Base-by-base conservation (phyloP, 2,888 invertebrate genomes). In the Barypeithes pellucidus region DNA sequence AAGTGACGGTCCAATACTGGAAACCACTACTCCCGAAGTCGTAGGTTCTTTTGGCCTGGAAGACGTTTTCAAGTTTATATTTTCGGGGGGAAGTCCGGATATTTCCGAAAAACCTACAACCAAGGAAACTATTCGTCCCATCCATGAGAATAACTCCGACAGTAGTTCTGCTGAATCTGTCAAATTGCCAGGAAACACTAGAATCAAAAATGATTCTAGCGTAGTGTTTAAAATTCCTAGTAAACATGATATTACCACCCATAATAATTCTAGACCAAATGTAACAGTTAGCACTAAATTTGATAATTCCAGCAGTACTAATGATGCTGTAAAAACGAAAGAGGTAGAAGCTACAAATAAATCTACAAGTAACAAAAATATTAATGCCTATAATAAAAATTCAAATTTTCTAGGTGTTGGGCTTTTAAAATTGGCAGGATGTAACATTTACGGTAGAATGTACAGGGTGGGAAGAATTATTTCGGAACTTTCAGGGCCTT, bases 361-460 rank as follows among this genome's bases (percentile, higher is more conserved):
- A 57, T 1, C 54, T 33, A 22, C n/a, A n/a, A 29, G 12, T 14
- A 14, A 52, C 3, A 24, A 52, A 29, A 52, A 22, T 29, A 14
- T 8, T 8, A 14, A 52, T 8, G 16, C 33, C 2, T 24, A 47
- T 50, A 54, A 43, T n/a, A 36, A 24, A 24, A 36, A 50, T 24
- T 69, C 69, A 47, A 24, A 63, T 50, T 52, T 22, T 36, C 14
- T 54, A 16, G 87, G 88, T 1, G 85, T 89, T 12, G 91, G 92
- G 39, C 85, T 92, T 62, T 86, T 94, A 52, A 95, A 95, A 85
- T 84, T 95, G 75, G 94, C 94, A 11, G 95, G 95, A 0, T 96
- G 96, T 83, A 96, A 96, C 86, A 95, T 96, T 80, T 95, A 95
- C 81, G 96, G 96, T 5, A 89, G 93, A 76, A 95, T 95, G 93